Evolutionary conservation across 2,888 invertebrate species (phyloP).

Genomic region (Diloba caeruleocephala): DNA sequence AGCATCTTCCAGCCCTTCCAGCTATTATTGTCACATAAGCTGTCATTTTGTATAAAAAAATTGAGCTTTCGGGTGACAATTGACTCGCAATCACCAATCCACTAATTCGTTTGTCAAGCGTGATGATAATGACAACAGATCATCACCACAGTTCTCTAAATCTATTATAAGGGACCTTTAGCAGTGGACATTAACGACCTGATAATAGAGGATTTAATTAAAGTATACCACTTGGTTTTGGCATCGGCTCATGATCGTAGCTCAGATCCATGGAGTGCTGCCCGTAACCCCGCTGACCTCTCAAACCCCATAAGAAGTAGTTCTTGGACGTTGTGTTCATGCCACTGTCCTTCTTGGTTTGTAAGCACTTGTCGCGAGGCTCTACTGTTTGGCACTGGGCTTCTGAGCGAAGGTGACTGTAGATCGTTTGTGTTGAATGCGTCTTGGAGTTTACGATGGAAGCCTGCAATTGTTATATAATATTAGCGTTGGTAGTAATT

Average conservation of each 20-base stretch:
- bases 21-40: too few species aligned
- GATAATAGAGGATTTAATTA: background rate
- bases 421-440: conserved; percentile 91
- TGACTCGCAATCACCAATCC: too few species aligned
- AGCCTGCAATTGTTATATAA: conserved; percentile 79
- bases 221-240: conserved; percentile 62
- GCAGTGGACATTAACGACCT: too few species aligned
- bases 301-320: conserved; percentile 88
- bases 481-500: too few species aligned
- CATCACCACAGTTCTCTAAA: too few species aligned
- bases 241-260: conserved; percentile 32
- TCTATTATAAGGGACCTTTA: too few species aligned
- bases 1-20: too few species aligned
- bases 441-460: conserved; percentile 90
- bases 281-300: conserved; percentile 86
- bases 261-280: conserved; percentile 85
- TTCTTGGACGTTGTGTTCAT: conserved; percentile 64
- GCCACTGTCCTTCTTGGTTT: conserved; percentile 73
- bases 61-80: too few species aligned
- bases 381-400: conserved; percentile 90
- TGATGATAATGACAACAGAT: too few species aligned
- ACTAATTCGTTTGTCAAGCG: too few species aligned
- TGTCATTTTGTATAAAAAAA: too few species aligned
- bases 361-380: conserved; percentile 73
- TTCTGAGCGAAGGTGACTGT: conserved; percentile 90